Percentiles rank a stretch among this genome's conserved stretches.
These are phyloP conservation scores for Ceratina australensis DNA, from an alignment of 1,140 invertebrate genomes.

Conservation along the genomic window DNA sequence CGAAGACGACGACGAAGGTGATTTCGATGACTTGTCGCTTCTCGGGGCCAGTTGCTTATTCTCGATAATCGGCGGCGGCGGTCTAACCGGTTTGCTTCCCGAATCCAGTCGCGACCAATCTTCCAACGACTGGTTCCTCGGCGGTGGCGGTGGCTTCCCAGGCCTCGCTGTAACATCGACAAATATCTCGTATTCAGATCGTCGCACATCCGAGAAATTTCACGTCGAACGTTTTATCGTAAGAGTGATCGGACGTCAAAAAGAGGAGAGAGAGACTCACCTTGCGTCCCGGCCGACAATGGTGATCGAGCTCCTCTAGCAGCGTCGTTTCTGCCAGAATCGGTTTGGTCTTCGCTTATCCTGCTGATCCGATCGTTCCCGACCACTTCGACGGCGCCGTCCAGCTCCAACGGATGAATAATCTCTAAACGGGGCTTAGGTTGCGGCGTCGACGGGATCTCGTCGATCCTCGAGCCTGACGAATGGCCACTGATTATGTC, in stretches of 20 bases:
- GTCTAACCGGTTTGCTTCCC: slow-evolving; percentile 82
- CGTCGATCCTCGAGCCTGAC: slow-evolving; percentile 62
- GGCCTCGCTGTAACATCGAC: slow-evolving; percentile 77
- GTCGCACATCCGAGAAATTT: not conserved
- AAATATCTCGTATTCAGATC: not conserved
- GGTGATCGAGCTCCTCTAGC: slow-evolving; percentile 34
- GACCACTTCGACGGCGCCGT: slow-evolving; percentile 89
- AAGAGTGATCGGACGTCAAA: not conserved
- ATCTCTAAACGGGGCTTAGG: slow-evolving; percentile 89
- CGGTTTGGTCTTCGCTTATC: slow-evolving; percentile 75
- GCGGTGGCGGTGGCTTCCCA: slow-evolving; percentile 83
- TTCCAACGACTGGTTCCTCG: slow-evolving; percentile 80
- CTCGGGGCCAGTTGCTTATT: slow-evolving; percentile 75
- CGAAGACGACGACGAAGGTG: slow-evolving; percentile 72
- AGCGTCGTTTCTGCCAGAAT: slow-evolving; percentile 69
- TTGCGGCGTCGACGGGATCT: slow-evolving; percentile 76
- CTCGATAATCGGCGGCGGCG: slow-evolving; percentile 86
- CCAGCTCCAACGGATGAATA: slow-evolving; percentile 92
- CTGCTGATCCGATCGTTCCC: slow-evolving; percentile 81
- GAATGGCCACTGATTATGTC: slow-evolving; percentile 75
- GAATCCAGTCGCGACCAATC: slow-evolving; percentile 74
- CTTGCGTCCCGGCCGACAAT: slow-evolving; percentile 50
- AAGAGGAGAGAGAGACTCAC: slow-evolving; percentile 52
- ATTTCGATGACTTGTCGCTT: slow-evolving; percentile 73
- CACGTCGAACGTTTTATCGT: not conserved